Conservation (phyloP, 2,888 invertebrate genomes). For the Arge pagana region DNA sequence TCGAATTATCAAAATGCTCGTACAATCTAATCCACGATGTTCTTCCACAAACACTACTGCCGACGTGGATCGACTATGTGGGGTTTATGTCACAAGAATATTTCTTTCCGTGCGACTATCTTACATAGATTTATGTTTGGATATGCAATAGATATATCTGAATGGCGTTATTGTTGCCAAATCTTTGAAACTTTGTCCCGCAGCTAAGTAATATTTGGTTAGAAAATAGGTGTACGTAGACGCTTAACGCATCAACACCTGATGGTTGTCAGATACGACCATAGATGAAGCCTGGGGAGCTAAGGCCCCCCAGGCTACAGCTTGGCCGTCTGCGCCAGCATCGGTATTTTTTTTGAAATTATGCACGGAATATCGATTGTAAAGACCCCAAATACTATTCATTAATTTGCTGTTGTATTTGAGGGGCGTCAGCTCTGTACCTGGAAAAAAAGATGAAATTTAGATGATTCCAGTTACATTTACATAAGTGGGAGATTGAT, state of each 20-base stretch:
- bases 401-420: slow-evolving; percentile 86
- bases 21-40: background rate
- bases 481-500: too few relatives aligned
- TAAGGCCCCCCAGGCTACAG: slow-evolving; percentile 53
- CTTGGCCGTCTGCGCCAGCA: slow-evolving; percentile 56
- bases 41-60: too few relatives aligned
- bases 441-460: slow-evolving; percentile 56
- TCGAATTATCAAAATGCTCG: background rate
- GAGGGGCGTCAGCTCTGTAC: slow-evolving; percentile 69
- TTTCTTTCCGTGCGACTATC: too few relatives aligned
- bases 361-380: slow-evolving; percentile 86
- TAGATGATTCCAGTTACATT: too few relatives aligned
- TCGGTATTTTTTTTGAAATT: slow-evolving; percentile 82
- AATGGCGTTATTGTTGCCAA: background rate
- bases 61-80: too few relatives aligned
- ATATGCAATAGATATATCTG: background rate
- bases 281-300: slow-evolving; percentile 26
- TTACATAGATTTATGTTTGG: too few relatives aligned
- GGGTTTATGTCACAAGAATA: too few relatives aligned
- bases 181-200: slow-evolving; percentile 7
- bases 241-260: slow-evolving; percentile 11
- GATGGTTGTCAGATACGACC: slow-evolving; percentile 8
- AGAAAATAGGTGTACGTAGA: slow-evolving; percentile 8
- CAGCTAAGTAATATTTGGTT: slow-evolving; percentile 7
- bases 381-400: slow-evolving; percentile 91